These are phyloP conservation scores for Anguilla rostrata DNA, from an alignment of 2,113 vertebrate genomes.

Conservation along the genomic window DNA sequence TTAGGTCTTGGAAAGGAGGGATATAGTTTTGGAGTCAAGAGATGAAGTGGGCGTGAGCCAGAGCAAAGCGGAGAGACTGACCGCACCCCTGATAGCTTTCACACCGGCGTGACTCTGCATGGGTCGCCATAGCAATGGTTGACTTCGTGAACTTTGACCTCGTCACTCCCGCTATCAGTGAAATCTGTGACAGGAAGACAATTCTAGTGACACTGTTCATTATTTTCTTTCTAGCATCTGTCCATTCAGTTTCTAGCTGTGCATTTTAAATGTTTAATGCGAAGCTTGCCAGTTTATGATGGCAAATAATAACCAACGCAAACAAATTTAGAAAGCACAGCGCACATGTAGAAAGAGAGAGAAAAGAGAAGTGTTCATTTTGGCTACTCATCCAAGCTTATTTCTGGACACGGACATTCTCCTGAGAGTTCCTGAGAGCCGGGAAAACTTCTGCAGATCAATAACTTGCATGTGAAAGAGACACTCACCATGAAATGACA, in stretches of 20 bases:
- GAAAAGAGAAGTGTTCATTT: not conserved
- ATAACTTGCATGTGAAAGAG: not conserved
- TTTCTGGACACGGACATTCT: not conserved
- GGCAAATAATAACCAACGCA: not conserved
- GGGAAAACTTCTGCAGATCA: not conserved
- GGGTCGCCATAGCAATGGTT: not conserved
- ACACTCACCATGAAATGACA: not conserved
- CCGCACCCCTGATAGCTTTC: constrained; percentile 20
- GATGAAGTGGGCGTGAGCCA: not conserved
- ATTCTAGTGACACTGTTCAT: not conserved
- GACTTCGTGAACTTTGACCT: not conserved
- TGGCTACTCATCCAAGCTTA: not conserved
- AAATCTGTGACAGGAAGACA: not conserved
- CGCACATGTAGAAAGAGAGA: not conserved
- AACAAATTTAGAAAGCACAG: not conserved
- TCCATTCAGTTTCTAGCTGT: not conserved
- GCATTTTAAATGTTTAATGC: not conserved
- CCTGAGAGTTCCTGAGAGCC: not conserved
- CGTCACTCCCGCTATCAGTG: not conserved
- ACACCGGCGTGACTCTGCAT: constrained; percentile 15
- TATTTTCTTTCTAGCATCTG: not conserved
- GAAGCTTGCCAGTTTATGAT: too few relatives aligned
- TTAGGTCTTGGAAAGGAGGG: constrained; percentile 45
- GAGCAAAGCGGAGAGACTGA: not conserved
- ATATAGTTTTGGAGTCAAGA: constrained; percentile 8